Base-by-base conservation (phyloP, 2,113 vertebrate genomes). In the Nycticorax nycticorax region DNA sequence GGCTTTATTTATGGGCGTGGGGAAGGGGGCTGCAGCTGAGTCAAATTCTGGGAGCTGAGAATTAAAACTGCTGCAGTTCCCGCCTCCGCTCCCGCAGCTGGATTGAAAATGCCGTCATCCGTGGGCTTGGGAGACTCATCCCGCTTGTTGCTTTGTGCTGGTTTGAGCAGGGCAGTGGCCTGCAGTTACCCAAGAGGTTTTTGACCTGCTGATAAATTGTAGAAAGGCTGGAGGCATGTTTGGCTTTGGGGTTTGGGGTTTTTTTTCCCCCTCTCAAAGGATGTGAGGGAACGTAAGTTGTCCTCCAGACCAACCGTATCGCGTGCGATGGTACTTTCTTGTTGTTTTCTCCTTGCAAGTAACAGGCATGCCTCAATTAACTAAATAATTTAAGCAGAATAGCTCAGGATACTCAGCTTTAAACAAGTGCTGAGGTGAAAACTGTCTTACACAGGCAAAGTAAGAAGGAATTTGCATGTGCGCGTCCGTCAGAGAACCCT, bases 101-200 rank as follows among this genome's bases (percentile, higher is more conserved):
- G 6, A 5, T 8, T 17, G 19, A n/a, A 71, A 76, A 56, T 48
- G 4, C 28, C 50, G 2, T 28, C 1, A 1, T 52, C 2, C 1
- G 6, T 26, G 45, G 10, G 3, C 39, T 71, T 59, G 67, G 22
- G 71, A 56, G 53, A 8, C 28, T 39, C 20, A 6, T 30, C 32
- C 13, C 47, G 27, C 1, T 11, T 8, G 39, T 50, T 35, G 33
- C 41, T 67, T 66, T 24, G 24, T n/a, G 53, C 26, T 57, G 52
- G 26, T 27, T 68, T 53, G 76, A 69, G 64, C 30, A 43, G 30
- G n/a, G 17, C 37, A 32, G 41, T 14, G 33, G 45, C 13, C 64
- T 72, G 79, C 17, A 0, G 10, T 5, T 33, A 6, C 30, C 52
- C 53, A 15, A 24, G 47, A 57, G 17, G 17, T 69, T 68, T 20